Base-by-base conservation (phyloP, 2,797 vertebrate species). In the Luscinia luscinia region DNA sequence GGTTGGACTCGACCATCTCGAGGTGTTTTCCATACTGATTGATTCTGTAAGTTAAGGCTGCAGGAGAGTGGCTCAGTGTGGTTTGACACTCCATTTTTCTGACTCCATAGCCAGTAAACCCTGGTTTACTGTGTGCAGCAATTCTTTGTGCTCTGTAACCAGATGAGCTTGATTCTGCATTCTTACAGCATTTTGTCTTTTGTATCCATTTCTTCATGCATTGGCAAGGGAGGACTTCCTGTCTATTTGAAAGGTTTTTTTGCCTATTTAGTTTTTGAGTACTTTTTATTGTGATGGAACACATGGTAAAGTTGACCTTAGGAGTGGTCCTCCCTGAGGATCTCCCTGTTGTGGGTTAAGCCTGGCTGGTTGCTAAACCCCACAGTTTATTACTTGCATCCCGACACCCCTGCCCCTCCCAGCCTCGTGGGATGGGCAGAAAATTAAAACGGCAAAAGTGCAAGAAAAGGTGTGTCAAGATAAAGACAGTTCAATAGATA, bases 41-140 rank as follows among this genome's bases (percentile, higher is more conserved):
- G 57, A 15, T 67, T 46, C 23, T 19, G 0, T 22, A 26, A 78
- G 36, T 48, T 59, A 46, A 21, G 23, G 6, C 43, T 77, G 73
- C 41, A 46, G 36, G 66, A 57, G n/a, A 77, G 52, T 9, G 20
- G 30, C 57, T n/a, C n/a, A 0, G 3, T 18, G 51, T 58, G 21
- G 9, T 26, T 43, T 0, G 2, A 3, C 19, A 4, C 26, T 43
- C 4, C 0, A 10, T 2, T 15, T 48, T 24, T 27, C 32, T 86
- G 64, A 6, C 27, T 40, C 9, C 7, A 61, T 45, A 17, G 34
- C 18, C 9, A 26, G 34, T 45, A 9, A 87, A 19, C 12, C 52
- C 28, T 45, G 6, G 2, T 64, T 82, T 72, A 74, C 70, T 63
- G 43, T 6, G 15, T n/a, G 7, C 34, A 45, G 70, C 34, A 85